Evolutionary conservation across 2,888 invertebrate genomes (phyloP), one percentile per base, ranked within the genome.

Genomic region (Acanthopleura granulata): DNA sequence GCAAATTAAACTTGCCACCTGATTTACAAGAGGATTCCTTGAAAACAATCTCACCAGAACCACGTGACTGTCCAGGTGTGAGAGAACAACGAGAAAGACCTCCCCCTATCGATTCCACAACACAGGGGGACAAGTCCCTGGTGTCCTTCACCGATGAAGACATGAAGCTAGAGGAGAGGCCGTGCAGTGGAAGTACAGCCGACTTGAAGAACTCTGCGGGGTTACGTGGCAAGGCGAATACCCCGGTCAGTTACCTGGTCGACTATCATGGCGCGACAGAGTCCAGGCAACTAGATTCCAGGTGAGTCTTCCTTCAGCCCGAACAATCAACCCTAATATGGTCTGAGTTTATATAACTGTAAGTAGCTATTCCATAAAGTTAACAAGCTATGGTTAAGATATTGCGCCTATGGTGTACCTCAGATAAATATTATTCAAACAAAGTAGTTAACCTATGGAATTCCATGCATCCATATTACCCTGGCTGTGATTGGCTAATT

Each of bases 161-260:
- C 27, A 25, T 29, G 30, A 62, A n/a, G 11, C 29, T 61, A 61
- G 22, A 18, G n/a, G 62, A 73, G 3, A 73, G 27, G n/a, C 49
- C 72, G 16, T 1, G 16, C 9, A 66, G 66, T 66, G 16, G 15
- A 66, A 27, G 22, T 27, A 66, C 4, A 15, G 72, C 57, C 22
- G 70, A 77, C 49, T 50, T 62, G 49, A 50, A 62, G 70, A 27
- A 77, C 62, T 30, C 66, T 16, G 73, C 75, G 27, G 75, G 77
- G 22, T 57, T 73, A 25, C 66, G 76, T 16, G 74, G 75, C n/a
- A 78, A 75, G 29, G 74, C 78, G 0, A 76, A 74, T 30, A 76
- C 76, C 25, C 75, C 76, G 49, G 75, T 62, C 25, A 76, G 72
- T 73, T 73, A 30, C 14, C 40, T 61, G 22, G 73, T 74, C 29